Conservation (phyloP, 1,140 invertebrate species). For the Pseudomyrmex sp. region DNA sequence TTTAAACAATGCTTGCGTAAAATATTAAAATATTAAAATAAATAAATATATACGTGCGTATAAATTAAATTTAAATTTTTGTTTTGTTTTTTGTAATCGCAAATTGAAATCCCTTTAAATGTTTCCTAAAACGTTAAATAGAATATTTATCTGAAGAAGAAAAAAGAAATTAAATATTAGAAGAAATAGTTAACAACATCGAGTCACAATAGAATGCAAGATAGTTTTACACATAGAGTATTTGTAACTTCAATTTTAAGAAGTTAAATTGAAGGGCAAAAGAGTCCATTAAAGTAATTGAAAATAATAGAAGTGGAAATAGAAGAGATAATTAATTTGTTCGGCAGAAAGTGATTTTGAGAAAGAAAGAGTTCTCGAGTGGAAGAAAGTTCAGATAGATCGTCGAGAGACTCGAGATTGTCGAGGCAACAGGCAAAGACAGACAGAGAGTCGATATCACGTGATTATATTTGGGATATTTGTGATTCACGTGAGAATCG, state of each 20-base stretch:
- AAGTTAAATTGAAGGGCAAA: conserved; percentile 25
- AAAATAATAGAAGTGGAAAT: conserved; percentile 27
- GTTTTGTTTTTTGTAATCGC: not conserved
- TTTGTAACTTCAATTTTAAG: conserved; percentile 7
- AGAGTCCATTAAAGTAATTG: conserved; percentile 36
- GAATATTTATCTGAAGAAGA: not conserved
- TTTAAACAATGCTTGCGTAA: not conserved
- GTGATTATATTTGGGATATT: conserved; percentile 50
- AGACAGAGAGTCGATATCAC: conserved; percentile 65
- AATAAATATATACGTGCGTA: not conserved
- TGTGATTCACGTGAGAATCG: conserved; percentile 67
- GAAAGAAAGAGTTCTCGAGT: conserved; percentile 41
- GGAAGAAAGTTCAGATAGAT: conserved; percentile 42
- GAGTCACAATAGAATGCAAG: conserved; percentile 12
- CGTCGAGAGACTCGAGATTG: conserved; percentile 8
- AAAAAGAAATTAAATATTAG: conserved; percentile 11
- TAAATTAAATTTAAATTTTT: not conserved
- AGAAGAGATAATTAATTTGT: conserved; percentile 26
- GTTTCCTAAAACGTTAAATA: conserved; percentile 20
- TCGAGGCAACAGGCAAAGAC: conserved; percentile 34
- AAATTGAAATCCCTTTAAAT: conserved; percentile 29
- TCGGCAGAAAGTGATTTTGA: conserved; percentile 17
- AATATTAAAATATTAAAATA: conserved; percentile 12
- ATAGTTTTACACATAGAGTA: not conserved
- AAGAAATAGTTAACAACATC: conserved; percentile 24